A percentile compares a stretch with the other conserved stretches of the same genome.
Conservation (phyloP, 2,113 vertebrate species). For the Festucalex cinctus region DNA sequence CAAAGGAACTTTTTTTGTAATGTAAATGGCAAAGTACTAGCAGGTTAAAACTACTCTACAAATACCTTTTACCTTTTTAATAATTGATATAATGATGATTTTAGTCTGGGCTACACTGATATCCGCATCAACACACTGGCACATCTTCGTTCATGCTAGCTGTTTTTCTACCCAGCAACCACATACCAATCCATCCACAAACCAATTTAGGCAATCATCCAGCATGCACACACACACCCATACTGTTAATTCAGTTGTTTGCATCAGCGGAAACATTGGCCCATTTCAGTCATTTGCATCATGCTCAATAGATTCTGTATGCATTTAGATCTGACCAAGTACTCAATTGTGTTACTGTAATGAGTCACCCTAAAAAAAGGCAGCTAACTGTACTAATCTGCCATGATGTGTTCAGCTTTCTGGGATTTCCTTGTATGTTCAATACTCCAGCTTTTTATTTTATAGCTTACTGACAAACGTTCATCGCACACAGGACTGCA, state of each 20-base stretch:
- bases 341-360: conserved; percentile 10
- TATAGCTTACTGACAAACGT: too few relatives aligned
- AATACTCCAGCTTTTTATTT: neutral
- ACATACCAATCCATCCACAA: neutral
- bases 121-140: too few relatives aligned
- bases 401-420: neutral
- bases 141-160: neutral
- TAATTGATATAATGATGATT: too few relatives aligned
- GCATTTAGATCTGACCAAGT: conserved; percentile 18
- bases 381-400: neutral
- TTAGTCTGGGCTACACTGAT: too few relatives aligned
- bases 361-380: conserved; percentile 11
- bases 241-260: conserved; percentile 12
- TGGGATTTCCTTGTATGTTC: neutral
- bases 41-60: too few relatives aligned
- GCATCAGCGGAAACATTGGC: conserved; percentile 37
- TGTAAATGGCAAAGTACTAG: too few relatives aligned
- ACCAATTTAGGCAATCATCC: conserved; percentile 2
- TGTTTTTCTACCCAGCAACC: neutral
- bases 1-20: too few relatives aligned
- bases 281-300: conserved; percentile 34
- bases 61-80: too few relatives aligned
- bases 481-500: too few relatives aligned
- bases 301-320: conserved; percentile 10
- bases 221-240: neutral